Evolutionary conservation across 1,140 invertebrate species (phyloP), one percentile per base, ranked within the genome.

Genomic region (Maconellicoccus hirsutus): DNA sequence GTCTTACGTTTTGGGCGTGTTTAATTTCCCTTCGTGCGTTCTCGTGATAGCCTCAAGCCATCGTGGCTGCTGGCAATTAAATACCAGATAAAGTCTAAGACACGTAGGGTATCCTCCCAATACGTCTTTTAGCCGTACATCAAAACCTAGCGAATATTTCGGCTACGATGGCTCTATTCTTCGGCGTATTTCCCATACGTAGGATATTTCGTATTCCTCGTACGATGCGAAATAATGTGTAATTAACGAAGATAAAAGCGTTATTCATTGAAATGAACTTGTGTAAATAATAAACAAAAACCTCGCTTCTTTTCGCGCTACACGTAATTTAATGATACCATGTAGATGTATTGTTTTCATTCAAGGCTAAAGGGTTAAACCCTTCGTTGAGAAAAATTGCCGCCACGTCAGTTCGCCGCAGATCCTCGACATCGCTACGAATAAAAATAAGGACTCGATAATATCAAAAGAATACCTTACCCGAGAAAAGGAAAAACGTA

Each of bases 101-200:
- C 61, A 66, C 61, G 61, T 66, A 66, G 3, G 16, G 61, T 66
- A 66, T 25, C 61, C 61, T 6, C 61, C 61, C 61, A 66, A 66
- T 66, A n/a, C 16, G 61, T 25, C 14, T 16, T 8, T 22, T 66
- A 66, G 14, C 2, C 42, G 42, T 12, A 33, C 29, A 33, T 12
- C 29, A 12, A 33, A 33, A 33, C 4, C 29, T 33, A 33, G 4
- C 29, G 12, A 33, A 33, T 12, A 33, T 33, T 33, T 33, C 29
- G 29, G 29, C 29, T n/a, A n/a, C n/a, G n/a, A n/a, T n/a, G 12
- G 29, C 3, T 33, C 29, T 12, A 6, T 12, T 33, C 3, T 33
- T 33, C 4, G 29, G 3, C 3, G 29, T 33, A 33, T 16, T 52
- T 52, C 42, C 42, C 42, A 52, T 19, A 52, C 29, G 29, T 12